phyloP scores from a whole-genome alignment of 2,888 invertebrate genomes.

The Colostygia pectinataria region DNA sequence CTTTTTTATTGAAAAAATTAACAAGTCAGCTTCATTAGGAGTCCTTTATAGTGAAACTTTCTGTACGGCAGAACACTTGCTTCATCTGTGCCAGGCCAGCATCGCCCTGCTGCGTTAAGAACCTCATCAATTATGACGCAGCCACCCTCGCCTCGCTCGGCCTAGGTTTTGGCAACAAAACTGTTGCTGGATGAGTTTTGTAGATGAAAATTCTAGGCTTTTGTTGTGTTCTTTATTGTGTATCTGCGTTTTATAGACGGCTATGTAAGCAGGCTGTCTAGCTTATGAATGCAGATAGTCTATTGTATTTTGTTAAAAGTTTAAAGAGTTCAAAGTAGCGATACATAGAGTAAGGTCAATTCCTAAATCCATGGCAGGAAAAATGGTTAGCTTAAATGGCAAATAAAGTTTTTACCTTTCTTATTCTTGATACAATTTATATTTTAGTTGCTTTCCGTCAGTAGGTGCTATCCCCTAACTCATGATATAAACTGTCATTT shows the following conservation, averaged over 20 bases:
- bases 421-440: too few relatives aligned
- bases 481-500: too few relatives aligned
- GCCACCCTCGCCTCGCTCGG: constrained; percentile 54
- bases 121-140: constrained; percentile 80
- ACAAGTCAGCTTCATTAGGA: neutral
- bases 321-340: too few relatives aligned
- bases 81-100: constrained; percentile 14
- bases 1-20: too few relatives aligned
- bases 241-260: constrained; percentile 17
- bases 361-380: too few relatives aligned
- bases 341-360: too few relatives aligned
- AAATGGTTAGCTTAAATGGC: too few relatives aligned
- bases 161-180: constrained; percentile 39
- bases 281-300: constrained; percentile 6
- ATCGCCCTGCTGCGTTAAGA: constrained; percentile 79
- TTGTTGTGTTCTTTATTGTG: constrained; percentile 23
- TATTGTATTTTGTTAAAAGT: neutral
- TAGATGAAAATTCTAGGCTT: constrained; percentile 26
- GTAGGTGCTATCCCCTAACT: too few relatives aligned
- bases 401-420: too few relatives aligned
- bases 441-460: too few relatives aligned
- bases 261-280: constrained; percentile 11
- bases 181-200: constrained; percentile 28
- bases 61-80: neutral
- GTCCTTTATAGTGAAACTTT: constrained; percentile 1